Conservation (phyloP, 2,113 vertebrate genomes). For the Galeopterus variegatus region DNA sequence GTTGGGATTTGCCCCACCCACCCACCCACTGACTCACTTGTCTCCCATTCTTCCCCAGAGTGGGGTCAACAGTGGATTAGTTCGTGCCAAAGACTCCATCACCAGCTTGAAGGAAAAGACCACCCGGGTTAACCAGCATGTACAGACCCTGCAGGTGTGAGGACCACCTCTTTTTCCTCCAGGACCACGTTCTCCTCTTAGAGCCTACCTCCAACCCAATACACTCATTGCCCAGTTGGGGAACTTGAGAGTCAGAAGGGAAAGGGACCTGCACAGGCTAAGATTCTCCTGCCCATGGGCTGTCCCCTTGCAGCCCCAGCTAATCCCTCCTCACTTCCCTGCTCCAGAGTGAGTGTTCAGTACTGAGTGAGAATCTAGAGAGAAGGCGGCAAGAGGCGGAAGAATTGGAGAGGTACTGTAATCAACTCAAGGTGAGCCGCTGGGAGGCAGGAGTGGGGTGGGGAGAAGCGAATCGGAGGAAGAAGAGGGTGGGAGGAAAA, state of each 20-base stretch:
- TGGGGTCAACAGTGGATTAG: constrained; percentile 84
- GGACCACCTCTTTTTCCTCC: not conserved
- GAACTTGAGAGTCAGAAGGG: not conserved
- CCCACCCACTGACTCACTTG: not conserved
- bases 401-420: constrained; percentile 84
- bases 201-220: not conserved
- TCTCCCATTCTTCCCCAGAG: constrained; percentile 74
- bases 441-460: not conserved
- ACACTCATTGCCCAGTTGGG: not conserved
- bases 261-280: not conserved
- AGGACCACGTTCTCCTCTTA: too few species aligned
- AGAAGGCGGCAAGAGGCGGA: constrained; percentile 82
- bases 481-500: not conserved
- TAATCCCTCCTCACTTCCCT: not conserved
- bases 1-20: not conserved
- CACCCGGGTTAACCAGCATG: constrained; percentile 83
- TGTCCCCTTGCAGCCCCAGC: not conserved
- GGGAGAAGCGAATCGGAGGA: too few species aligned
- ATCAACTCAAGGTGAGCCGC: constrained; percentile 80
- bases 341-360: constrained; percentile 81
- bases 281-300: not conserved
- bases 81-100: constrained; percentile 86
- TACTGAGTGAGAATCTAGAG: constrained; percentile 85
- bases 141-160: constrained; percentile 85
- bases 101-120: constrained; percentile 87